A percentile compares a stretch with the other conserved stretches of the same genome.
phyloP scores from a whole-genome alignment of 2,888 invertebrate species.

The Ochlodes sylvanus region DNA sequence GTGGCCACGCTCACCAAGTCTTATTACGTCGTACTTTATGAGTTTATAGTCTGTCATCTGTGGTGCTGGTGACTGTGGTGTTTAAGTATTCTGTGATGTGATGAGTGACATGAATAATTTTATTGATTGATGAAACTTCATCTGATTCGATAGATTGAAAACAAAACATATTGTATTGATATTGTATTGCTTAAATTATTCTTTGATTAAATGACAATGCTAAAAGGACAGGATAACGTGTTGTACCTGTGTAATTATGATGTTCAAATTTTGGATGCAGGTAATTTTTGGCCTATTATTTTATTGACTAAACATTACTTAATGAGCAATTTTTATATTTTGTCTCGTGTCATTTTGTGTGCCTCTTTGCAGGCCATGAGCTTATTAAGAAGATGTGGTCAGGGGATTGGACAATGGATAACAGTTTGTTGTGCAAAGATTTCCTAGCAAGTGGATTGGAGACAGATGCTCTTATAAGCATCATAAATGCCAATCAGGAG shows the following conservation, averaged over 20 bases:
- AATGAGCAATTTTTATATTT: neutral
- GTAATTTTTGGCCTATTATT: constrained; percentile 51
- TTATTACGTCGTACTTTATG: no score
- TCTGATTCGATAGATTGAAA: no score
- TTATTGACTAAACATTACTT: neutral
- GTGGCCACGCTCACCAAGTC: no score
- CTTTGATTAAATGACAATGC: constrained; percentile 29
- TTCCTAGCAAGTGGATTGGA: constrained; percentile 62
- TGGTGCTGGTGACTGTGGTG: no score
- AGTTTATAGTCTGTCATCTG: no score
- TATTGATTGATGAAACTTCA: no score
- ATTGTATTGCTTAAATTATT: no score
- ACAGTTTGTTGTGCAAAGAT: constrained; percentile 58
- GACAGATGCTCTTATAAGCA: constrained; percentile 51
- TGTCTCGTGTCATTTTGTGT: neutral
- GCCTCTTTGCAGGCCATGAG: constrained; percentile 57
- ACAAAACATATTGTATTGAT: no score
- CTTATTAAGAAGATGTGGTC: constrained; percentile 62
- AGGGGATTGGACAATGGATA: constrained; percentile 62
- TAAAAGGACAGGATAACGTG: constrained; percentile 30
- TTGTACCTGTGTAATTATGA: constrained; percentile 71
- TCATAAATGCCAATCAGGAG: constrained; percentile 55
- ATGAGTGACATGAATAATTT: no score
- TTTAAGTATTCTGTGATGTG: no score
- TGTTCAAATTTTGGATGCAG: constrained; percentile 54